These are phyloP conservation scores for Zonotrichia albicollis DNA, from an alignment of 2,797 vertebrate genomes.

Conservation along the genomic window DNA sequence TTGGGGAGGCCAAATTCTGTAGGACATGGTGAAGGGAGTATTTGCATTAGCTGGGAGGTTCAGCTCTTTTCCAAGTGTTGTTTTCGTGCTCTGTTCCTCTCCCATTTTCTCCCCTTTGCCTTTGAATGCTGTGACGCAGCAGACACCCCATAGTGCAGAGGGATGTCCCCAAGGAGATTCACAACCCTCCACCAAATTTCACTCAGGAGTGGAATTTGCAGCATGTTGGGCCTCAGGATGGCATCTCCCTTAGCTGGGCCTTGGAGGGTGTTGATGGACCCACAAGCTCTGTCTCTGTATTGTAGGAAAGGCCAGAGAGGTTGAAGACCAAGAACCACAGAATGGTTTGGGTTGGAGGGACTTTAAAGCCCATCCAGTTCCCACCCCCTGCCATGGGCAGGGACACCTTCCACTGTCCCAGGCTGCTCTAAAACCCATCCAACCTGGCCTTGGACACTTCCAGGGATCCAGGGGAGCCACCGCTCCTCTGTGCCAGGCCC, in stretches of 20 bases:
- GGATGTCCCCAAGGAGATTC: not conserved
- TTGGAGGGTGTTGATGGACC: not conserved
- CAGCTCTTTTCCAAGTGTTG: not conserved
- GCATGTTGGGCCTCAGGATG: not conserved
- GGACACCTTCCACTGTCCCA: rapidly evolving
- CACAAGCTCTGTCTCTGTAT: not conserved
- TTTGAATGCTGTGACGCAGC: rapidly evolving
- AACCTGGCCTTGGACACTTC: rapidly evolving
- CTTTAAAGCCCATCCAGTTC: not conserved
- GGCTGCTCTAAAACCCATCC: rapidly evolving
- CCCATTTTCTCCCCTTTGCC: not conserved
- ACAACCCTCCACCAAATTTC: not conserved
- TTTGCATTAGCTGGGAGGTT: not conserved
- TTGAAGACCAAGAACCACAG: not conserved
- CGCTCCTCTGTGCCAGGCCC: not conserved
- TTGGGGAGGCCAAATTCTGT: rapidly evolving
- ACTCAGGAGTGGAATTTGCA: not conserved
- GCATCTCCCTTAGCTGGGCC: not conserved
- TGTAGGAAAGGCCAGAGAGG: not conserved
- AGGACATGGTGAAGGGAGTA: not conserved
- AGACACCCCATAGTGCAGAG: not conserved
- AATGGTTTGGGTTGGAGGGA: not conserved
- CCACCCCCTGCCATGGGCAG: not conserved
- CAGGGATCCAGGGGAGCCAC: not conserved
- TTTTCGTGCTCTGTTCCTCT: not conserved